Conservation (phyloP, 2,113 vertebrate species). For the Lepus europaeus region DNA sequence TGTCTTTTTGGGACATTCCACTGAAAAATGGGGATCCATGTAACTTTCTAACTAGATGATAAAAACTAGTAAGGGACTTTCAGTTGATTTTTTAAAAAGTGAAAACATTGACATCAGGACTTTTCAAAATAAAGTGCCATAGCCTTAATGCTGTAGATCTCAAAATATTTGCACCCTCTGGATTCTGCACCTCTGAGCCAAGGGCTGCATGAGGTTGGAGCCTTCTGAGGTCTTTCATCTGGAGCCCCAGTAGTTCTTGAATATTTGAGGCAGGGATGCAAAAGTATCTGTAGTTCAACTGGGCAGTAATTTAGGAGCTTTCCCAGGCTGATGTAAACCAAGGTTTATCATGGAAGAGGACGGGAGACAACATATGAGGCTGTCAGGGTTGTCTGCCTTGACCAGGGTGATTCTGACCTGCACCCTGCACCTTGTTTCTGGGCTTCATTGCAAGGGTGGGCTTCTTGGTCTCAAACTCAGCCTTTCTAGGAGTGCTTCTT, state of each 20-base stretch:
- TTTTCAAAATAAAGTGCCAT: background rate
- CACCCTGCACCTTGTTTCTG: background rate
- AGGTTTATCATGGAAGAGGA: background rate
- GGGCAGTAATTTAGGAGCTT: background rate
- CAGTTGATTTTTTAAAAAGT: background rate
- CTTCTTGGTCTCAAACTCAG: background rate
- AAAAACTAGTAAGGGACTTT: background rate
- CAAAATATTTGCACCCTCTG: background rate
- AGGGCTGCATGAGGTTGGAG: background rate
- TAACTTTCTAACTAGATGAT: background rate
- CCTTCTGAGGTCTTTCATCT: background rate
- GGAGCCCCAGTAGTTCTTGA: background rate
- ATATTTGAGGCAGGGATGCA: background rate
- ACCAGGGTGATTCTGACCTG: background rate
- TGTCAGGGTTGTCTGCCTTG: background rate
- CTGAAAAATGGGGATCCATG: background rate
- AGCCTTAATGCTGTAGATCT: background rate
- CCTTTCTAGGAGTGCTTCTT: background rate
- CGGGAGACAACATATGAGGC: background rate
- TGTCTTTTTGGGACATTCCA: constrained; percentile 34
- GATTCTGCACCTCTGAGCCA: background rate
- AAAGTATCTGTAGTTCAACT: background rate
- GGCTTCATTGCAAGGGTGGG: background rate
- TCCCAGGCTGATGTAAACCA: constrained; percentile 1
- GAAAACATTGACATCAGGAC: background rate